Percentiles rank a stretch among this genome's conserved stretches.
Conservation (phyloP, 2,888 invertebrate genomes). For the Polyommatus icarus region DNA sequence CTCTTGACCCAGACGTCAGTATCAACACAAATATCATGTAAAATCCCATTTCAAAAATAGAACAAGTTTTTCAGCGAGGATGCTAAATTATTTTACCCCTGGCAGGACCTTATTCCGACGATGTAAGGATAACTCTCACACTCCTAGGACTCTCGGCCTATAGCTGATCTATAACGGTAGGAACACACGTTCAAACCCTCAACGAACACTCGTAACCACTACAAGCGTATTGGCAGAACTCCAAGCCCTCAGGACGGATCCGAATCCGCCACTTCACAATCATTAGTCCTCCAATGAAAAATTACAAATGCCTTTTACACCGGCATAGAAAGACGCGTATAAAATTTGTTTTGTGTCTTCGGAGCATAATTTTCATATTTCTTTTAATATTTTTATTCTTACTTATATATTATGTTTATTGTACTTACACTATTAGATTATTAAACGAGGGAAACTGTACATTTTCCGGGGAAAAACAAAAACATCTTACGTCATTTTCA, state of each 20-base stretch:
- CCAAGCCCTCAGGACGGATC: constrained; percentile 9
- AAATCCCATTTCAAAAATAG: neutral
- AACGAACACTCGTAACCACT: neutral
- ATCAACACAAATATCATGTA: neutral
- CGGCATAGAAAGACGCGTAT: neutral
- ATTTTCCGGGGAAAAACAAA: too few relatives aligned
- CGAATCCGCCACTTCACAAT: constrained; percentile 8
- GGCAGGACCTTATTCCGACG: neutral
- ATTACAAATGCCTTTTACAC: neutral
- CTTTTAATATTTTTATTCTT: too few relatives aligned
- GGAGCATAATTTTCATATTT: neutral
- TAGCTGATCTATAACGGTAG: neutral
- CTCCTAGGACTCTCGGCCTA: neutral
- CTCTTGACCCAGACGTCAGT: neutral
- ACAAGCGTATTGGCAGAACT: neutral
- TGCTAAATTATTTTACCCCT: neutral
- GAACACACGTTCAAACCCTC: neutral
- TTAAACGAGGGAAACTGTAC: too few relatives aligned
- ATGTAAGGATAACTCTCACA: neutral
- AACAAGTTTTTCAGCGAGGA: neutral
- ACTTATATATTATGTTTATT: too few relatives aligned
- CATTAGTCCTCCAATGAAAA: constrained; percentile 11
- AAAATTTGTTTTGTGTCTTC: neutral
- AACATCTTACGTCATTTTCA: too few relatives aligned
- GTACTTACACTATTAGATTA: too few relatives aligned